Percentiles rank a stretch among this genome's conserved stretches.
Conservation (phyloP, 2,797 vertebrate genomes). For the Danio albolineatus region DNA sequence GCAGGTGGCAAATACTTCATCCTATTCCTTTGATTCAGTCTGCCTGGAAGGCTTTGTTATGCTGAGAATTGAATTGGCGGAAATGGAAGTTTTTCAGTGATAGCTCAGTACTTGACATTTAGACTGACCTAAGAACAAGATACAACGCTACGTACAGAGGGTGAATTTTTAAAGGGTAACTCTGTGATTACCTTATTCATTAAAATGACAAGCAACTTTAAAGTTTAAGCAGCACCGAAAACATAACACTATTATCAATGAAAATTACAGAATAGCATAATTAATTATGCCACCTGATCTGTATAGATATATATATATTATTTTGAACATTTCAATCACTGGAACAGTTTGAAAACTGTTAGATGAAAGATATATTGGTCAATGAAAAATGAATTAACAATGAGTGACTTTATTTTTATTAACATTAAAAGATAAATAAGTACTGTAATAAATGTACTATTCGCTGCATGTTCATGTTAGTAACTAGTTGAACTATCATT, state of each 20-base stretch:
- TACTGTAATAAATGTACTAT: no score
- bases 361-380: neutral
- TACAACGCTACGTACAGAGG: constrained; percentile 22
- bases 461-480: no score
- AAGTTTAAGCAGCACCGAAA: neutral
- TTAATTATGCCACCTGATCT: neutral
- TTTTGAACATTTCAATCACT: neutral
- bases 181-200: constrained; percentile 25
- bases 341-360: neutral
- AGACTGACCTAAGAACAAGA: constrained; percentile 29
- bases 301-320: no score
- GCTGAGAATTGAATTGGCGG: constrained; percentile 42
- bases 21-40: constrained; percentile 41
- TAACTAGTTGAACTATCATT: no score
- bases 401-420: neutral
- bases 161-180: constrained; percentile 38
- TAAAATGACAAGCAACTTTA: constrained; percentile 35
- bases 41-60: constrained; percentile 40
- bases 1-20: constrained; percentile 48
- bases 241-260: neutral
- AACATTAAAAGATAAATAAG: no score
- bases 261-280: neutral
- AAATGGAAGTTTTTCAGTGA: constrained; percentile 38
- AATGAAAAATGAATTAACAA: neutral
- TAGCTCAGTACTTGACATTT: constrained; percentile 27